These are phyloP conservation scores for Drosophila yooni DNA, from an alignment of 2,888 invertebrate genomes.

Conservation along the genomic window DNA sequence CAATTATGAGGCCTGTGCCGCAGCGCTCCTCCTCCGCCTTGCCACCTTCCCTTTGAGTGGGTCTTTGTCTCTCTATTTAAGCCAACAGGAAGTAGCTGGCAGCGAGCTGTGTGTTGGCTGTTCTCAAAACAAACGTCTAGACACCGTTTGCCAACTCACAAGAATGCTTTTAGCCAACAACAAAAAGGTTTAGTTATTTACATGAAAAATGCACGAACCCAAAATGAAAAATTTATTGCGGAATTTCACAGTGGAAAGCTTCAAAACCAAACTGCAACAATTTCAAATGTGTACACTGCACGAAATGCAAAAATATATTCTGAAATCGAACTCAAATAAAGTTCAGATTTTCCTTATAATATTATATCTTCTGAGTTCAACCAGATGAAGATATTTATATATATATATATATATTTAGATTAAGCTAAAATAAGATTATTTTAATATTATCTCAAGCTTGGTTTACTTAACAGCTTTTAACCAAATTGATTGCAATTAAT, in stretches of 20 bases:
- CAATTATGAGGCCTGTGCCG: conserved; percentile 51
- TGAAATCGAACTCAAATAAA: not conserved
- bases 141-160: conserved; percentile 40
- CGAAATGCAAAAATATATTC: not conserved
- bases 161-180: conserved; percentile 55
- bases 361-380: not conserved
- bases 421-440: not conserved
- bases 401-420: not conserved
- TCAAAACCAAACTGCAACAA: not conserved
- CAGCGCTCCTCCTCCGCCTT: not conserved
- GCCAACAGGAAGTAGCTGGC: conserved; percentile 6
- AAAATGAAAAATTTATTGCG: conserved; percentile 9
- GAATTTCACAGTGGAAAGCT: not conserved
- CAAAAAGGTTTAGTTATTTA: conserved; percentile 34
- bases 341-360: not conserved
- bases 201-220: conserved; percentile 33
- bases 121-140: conserved; percentile 58
- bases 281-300: not conserved
- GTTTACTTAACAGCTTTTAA: too few relatives aligned
- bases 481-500: not conserved
- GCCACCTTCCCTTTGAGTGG: conserved; percentile 9
- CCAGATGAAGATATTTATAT: not conserved
- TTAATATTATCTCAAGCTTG: not conserved
- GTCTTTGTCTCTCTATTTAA: conserved; percentile 18
- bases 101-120: not conserved